Evolutionary conservation across 30 jellyfish, hydroid and myxozoan species (phyloP).

Genomic region (Phacellophora camtschatica): DNA sequence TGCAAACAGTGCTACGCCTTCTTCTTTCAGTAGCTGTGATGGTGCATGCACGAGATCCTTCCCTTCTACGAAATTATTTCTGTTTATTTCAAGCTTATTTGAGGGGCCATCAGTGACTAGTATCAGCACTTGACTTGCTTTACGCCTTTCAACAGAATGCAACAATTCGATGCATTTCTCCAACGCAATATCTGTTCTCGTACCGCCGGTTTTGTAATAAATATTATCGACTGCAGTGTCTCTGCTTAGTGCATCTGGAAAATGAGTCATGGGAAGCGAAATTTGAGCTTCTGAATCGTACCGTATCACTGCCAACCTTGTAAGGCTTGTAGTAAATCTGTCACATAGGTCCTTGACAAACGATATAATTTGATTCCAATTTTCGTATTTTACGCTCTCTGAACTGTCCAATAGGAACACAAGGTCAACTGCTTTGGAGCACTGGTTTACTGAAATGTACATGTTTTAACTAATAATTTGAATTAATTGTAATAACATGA

Average conservation of each 20-base stretch:
- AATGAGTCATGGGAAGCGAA: constrained; percentile 83
- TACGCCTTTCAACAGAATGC: constrained; percentile 69
- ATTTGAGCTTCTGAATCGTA: constrained; percentile 95
- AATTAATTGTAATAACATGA: too few relatives aligned
- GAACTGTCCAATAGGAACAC: constrained; percentile 91
- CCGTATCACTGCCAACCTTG: constrained; percentile 82
- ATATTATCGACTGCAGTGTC: constrained; percentile 88
- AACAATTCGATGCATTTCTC: constrained; percentile 88
- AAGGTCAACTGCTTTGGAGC: constrained; percentile 88
- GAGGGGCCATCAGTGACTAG: constrained; percentile 96
- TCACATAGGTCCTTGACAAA: constrained; percentile 83
- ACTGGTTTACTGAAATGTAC: constrained; percentile 32
- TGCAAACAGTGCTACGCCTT: constrained; percentile 90
- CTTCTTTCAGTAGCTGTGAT: constrained; percentile 81
- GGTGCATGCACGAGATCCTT: constrained; percentile 97
- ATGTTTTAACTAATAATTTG: too few relatives aligned
- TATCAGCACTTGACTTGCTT: constrained; percentile 88
- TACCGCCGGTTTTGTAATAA: constrained; percentile 96
- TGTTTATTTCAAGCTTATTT: constrained; percentile 76
- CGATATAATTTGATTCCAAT: constrained; percentile 79
- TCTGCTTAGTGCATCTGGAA: constrained; percentile 72
- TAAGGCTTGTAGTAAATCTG: constrained; percentile 65
- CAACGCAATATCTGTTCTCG: constrained; percentile 93
- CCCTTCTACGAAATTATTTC: constrained; percentile 92
- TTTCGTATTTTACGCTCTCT: constrained; percentile 90